Evolutionary conservation across 2,113 vertebrate genomes (phyloP).

Genomic region (Misgurnus mizolepis): DNA sequence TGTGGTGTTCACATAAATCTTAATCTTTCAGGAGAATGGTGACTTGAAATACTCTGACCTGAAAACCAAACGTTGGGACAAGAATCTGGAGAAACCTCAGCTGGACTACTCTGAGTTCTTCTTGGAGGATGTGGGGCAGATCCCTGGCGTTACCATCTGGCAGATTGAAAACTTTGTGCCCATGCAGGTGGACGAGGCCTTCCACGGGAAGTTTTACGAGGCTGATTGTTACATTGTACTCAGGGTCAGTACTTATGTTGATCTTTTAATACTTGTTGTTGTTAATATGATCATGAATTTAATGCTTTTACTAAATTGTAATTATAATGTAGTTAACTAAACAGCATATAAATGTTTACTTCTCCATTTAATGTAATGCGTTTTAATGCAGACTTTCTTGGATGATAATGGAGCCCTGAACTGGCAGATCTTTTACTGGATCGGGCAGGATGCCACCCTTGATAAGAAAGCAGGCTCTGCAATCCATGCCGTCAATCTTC

Average conservation of each 20-base stretch:
- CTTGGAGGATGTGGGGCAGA: slow-evolving; percentile 87
- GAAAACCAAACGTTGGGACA: slow-evolving; percentile 91
- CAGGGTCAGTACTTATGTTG: slow-evolving; percentile 75
- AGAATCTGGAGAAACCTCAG: slow-evolving; percentile 91
- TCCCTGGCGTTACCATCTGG: slow-evolving; percentile 88
- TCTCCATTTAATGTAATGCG: neutral
- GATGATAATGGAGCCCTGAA: slow-evolving; percentile 87
- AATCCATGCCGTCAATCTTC: slow-evolving; percentile 94
- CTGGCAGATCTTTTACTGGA: slow-evolving; percentile 99
- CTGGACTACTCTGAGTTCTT: slow-evolving; percentile 97
- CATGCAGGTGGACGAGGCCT: slow-evolving; percentile 83
- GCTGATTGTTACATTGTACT: slow-evolving; percentile 97
- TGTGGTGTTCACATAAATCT: neutral
- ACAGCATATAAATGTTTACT: neutral
- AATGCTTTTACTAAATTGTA: neutral
- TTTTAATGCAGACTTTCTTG: slow-evolving; percentile 80
- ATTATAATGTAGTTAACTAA: neutral
- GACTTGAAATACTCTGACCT: slow-evolving; percentile 79
- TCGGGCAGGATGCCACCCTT: slow-evolving; percentile 89
- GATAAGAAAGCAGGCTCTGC: slow-evolving; percentile 96
- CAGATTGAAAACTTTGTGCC: slow-evolving; percentile 98
- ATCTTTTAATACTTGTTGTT: neutral
- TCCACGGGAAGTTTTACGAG: slow-evolving; percentile 94
- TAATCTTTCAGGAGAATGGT: slow-evolving; percentile 76
- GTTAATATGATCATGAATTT: too few relatives aligned